These are phyloP conservation scores for Mercenaria mercenaria DNA, from an alignment of 1,140 invertebrate species.

Conservation along the genomic window DNA sequence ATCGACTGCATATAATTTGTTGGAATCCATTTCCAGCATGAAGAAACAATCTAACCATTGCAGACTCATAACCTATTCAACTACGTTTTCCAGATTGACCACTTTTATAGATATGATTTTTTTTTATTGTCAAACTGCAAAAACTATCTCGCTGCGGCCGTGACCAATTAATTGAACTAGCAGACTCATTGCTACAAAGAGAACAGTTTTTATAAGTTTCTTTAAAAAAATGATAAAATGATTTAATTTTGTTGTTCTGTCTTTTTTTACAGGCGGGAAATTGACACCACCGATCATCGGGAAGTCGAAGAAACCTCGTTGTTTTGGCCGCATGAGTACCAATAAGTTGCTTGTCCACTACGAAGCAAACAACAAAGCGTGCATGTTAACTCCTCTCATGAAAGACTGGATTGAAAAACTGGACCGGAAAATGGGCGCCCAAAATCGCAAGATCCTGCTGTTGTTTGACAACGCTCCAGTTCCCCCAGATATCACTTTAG, in stretches of 20 bases:
- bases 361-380: slow-evolving; percentile 43
- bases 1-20: too few relatives aligned
- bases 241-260: too few relatives aligned
- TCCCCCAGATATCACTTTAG: neutral
- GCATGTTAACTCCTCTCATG: slow-evolving; percentile 40
- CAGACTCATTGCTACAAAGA: neutral
- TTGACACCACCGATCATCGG: slow-evolving; percentile 67
- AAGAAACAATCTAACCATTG: too few relatives aligned
- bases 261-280: slow-evolving; percentile 58
- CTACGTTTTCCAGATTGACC: too few relatives aligned
- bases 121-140: too few relatives aligned
- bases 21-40: too few relatives aligned
- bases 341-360: slow-evolving; percentile 55
- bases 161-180: neutral
- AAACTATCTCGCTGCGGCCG: neutral
- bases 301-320: slow-evolving; percentile 66
- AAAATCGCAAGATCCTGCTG: slow-evolving; percentile 1
- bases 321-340: slow-evolving; percentile 40
- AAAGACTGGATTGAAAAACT: slow-evolving; percentile 4
- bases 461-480: neutral
- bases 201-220: neutral
- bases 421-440: neutral
- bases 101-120: too few relatives aligned
- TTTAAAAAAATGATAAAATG: neutral
- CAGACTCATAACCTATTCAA: too few relatives aligned